A percentile compares a stretch with the other conserved stretches of the same genome.
phyloP scores from a whole-genome alignment of 1,140 invertebrate species.

The Conopomorpha cramerella region DNA sequence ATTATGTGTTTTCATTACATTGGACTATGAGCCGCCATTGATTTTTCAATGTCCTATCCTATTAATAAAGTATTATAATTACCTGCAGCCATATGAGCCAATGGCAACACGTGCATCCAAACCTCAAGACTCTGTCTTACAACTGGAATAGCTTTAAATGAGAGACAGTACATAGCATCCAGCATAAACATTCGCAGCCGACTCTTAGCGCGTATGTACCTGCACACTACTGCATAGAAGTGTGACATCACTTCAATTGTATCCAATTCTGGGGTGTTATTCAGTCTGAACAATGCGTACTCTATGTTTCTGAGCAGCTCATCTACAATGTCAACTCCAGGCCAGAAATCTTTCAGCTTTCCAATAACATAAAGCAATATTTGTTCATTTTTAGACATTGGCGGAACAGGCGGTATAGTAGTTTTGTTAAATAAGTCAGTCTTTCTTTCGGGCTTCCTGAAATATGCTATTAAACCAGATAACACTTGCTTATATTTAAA shows the following conservation, averaged over 20 bases:
- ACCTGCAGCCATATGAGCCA: constrained; percentile 36
- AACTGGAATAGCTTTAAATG: constrained; percentile 34
- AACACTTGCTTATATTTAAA: constrained; percentile 22
- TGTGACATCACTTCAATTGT: constrained; percentile 34
- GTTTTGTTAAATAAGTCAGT: constrained; percentile 29
- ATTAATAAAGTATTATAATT: constrained; percentile 11
- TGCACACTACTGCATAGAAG: constrained; percentile 45
- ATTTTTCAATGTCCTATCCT: too few species aligned
- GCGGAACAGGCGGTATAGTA: constrained; percentile 16
- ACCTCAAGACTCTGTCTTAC: constrained; percentile 42
- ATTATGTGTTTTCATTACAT: too few species aligned
- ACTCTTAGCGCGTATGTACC: constrained; percentile 28
- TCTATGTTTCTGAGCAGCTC: constrained; percentile 33
- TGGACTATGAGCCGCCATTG: too few species aligned
- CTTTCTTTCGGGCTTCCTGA: constrained; percentile 29
- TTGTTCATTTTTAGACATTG: constrained; percentile 42
- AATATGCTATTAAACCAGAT: constrained; percentile 26
- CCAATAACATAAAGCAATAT: constrained; percentile 32
- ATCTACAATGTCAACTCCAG: constrained; percentile 10
- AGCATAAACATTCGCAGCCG: constrained; percentile 39
- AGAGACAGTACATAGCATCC: constrained; percentile 52
- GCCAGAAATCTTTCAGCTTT: constrained; percentile 12
- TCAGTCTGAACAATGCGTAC: constrained; percentile 36
- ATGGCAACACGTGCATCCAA: constrained; percentile 44
- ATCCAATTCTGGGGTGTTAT: constrained; percentile 30